phyloP scores from a whole-genome alignment of 2,888 invertebrate genomes.

The Crepidodera aurea region DNA sequence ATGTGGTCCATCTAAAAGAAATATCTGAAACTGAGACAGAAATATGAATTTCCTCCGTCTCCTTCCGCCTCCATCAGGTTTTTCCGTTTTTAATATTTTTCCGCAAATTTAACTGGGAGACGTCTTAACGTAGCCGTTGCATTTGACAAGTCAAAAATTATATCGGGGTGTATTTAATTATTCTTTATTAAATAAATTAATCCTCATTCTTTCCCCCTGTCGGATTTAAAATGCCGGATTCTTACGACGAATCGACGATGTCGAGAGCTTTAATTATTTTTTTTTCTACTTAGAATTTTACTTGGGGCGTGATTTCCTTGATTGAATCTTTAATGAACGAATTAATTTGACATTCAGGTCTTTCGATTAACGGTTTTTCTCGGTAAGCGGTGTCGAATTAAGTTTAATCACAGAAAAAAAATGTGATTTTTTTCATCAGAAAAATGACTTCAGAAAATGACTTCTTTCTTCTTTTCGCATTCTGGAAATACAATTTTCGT shows the following conservation, averaged over 20 bases:
- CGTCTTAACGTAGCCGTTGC: slow-evolving; percentile 44
- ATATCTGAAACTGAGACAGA: background rate
- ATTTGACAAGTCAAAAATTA: slow-evolving; percentile 52
- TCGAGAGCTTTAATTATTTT: slow-evolving; percentile 15
- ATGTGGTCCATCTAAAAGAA: background rate
- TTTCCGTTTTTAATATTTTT: slow-evolving; percentile 41
- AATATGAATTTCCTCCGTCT: slow-evolving; percentile 22
- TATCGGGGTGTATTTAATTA: slow-evolving; percentile 53
- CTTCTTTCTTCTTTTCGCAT: no score
- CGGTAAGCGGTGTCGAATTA: no score
- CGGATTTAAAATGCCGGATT: slow-evolving; percentile 31
- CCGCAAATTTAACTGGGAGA: slow-evolving; percentile 39
- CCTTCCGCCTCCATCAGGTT: slow-evolving; percentile 23
- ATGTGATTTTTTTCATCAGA: no score
- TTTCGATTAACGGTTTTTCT: background rate
- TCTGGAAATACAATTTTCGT: no score
- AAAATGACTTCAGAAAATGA: no score
- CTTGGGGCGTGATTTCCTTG: slow-evolving; percentile 13
- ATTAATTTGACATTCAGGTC: background rate
- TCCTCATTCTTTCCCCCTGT: slow-evolving; percentile 46
- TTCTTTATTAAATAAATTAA: slow-evolving; percentile 54
- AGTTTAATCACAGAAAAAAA: no score
- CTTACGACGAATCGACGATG: slow-evolving; percentile 20
- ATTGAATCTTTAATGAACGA: slow-evolving; percentile 16
- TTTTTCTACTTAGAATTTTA: background rate